Conservation (phyloP, 2,888 invertebrate species). For the Melanotus villosus region DNA sequence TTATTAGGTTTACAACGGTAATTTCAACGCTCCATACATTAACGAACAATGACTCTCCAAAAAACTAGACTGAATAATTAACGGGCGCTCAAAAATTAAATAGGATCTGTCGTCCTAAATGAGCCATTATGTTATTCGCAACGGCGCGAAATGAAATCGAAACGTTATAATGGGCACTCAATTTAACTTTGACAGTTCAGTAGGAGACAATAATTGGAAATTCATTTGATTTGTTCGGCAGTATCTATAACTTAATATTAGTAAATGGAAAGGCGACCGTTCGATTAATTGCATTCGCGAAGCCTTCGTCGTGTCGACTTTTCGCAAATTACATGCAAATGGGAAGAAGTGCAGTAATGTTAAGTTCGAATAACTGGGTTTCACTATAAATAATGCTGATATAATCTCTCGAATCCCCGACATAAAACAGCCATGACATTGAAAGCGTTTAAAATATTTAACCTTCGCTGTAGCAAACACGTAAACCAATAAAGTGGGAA, state of each 20-base stretch:
- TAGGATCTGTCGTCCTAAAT: conserved; percentile 3
- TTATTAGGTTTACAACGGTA: background rate
- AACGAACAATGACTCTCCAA: background rate
- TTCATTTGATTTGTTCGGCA: conserved; percentile 24
- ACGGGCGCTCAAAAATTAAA: background rate
- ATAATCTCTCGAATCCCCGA: conserved; percentile 23
- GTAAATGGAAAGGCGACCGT: conserved; percentile 17
- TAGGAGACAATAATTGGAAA: conserved; percentile 28
- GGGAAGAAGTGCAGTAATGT: background rate
- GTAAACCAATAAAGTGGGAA: conserved; percentile 36
- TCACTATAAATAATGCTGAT: conserved; percentile 30
- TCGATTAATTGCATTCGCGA: conserved; percentile 16
- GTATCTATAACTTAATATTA: conserved; percentile 31
- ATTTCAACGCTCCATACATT: background rate
- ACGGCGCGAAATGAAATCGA: conserved; percentile 26
- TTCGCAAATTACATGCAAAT: background rate
- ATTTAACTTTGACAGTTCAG: conserved; percentile 33
- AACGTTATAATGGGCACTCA: conserved; percentile 32
- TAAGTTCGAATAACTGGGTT: background rate
- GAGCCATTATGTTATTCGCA: conserved; percentile 2
- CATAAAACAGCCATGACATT: conserved; percentile 30
- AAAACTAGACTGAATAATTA: background rate
- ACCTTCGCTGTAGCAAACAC: conserved; percentile 26
- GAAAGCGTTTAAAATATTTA: conserved; percentile 34
- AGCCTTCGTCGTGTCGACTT: background rate